These are phyloP conservation scores for Sebastolobus alascanus DNA, from an alignment of 2,797 vertebrate genomes.

Conservation along the genomic window DNA sequence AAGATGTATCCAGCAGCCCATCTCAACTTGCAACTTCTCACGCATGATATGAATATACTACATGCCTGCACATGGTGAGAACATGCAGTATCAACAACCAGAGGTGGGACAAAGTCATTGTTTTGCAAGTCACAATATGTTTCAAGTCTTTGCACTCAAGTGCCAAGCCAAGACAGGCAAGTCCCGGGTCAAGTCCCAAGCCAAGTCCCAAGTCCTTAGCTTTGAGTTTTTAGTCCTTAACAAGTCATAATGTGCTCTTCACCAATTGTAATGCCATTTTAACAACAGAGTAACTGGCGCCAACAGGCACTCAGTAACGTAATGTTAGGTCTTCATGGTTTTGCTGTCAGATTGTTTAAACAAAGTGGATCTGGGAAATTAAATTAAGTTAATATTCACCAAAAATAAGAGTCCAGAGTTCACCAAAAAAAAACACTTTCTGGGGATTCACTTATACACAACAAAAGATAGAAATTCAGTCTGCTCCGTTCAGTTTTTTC, in stretches of 20 bases:
- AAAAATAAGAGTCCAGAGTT: too few species aligned
- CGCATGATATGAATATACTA: constrained; percentile 3
- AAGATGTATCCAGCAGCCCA: constrained; percentile 16
- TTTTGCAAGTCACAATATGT: neutral
- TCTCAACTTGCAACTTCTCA: constrained; percentile 25
- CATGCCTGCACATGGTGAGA: neutral
- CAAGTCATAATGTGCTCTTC: neutral
- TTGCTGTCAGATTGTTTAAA: neutral
- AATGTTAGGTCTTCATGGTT: neutral
- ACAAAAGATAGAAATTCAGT: too few species aligned
- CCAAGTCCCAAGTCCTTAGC: neutral
- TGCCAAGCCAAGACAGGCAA: too few species aligned
- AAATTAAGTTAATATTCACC: neutral
- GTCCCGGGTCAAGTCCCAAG: neutral
- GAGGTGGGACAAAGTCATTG: neutral
- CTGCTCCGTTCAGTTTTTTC: too few species aligned
- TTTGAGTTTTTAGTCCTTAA: neutral
- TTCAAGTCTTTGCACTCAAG: too few species aligned
- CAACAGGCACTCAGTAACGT: neutral
- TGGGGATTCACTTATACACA: too few species aligned
- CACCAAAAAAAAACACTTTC: too few species aligned
- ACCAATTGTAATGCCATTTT: neutral
- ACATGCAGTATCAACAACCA: neutral
- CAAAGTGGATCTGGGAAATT: neutral
- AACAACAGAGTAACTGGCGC: neutral